Percentiles rank a stretch among this genome's conserved stretches.
Evolutionary conservation across 2,888 invertebrate genomes (phyloP).

Genomic region (Orgyia antiqua): DNA sequence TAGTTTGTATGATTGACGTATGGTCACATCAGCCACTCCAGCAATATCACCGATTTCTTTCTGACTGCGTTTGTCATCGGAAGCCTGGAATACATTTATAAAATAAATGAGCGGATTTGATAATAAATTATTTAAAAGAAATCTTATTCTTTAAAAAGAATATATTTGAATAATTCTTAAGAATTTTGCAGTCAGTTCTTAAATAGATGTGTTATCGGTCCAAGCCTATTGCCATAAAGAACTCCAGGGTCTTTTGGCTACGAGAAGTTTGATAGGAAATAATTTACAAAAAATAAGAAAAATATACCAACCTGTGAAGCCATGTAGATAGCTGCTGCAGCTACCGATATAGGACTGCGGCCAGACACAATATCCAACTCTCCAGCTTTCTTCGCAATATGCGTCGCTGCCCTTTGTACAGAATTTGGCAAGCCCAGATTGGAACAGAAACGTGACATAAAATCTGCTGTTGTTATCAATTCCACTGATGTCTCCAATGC

Average conservation of each 20-base stretch:
- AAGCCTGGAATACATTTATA: constrained; percentile 88
- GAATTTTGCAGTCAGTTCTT: no score
- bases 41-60: constrained; percentile 99
- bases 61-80: constrained; percentile 94
- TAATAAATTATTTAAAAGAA: background rate
- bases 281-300: no score
- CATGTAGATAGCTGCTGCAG: constrained; percentile 99
- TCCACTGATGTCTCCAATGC: constrained; percentile 98
- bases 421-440: constrained; percentile 93
- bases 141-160: background rate
- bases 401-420: constrained; percentile 95
- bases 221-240: no score
- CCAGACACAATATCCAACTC: constrained; percentile 98
- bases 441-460: constrained; percentile 99
- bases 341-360: constrained; percentile 98
- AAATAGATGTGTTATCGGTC: no score
- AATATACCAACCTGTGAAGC: constrained; percentile 88
- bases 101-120: no score
- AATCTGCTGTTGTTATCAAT: constrained; percentile 98
- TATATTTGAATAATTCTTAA: no score
- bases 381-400: constrained; percentile 97
- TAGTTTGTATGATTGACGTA: constrained; percentile 96
- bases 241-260: no score
- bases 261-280: no score
- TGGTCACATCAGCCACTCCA: constrained; percentile 98